A percentile compares a stretch with the other conserved stretches of the same genome.
phyloP scores from a whole-genome alignment of 2,888 invertebrate genomes.

The Corbicula japonica region DNA sequence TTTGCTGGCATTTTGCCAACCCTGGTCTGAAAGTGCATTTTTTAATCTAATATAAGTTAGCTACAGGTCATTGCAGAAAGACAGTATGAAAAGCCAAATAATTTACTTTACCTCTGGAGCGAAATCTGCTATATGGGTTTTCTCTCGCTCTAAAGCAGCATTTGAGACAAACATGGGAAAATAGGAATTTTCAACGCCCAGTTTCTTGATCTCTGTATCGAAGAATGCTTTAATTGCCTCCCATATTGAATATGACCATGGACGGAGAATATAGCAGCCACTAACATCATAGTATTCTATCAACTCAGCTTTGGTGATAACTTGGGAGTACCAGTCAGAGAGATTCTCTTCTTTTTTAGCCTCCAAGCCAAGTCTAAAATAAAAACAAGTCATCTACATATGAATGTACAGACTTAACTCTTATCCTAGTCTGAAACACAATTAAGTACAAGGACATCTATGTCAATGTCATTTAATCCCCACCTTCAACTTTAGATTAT shows the following conservation, averaged over 20 bases:
- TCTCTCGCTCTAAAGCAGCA: slow-evolving; percentile 96
- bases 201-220: slow-evolving; percentile 93
- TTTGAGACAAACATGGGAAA: slow-evolving; percentile 99
- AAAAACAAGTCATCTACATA: no score
- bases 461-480: no score
- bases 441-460: no score
- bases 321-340: slow-evolving; percentile 98
- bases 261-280: slow-evolving; percentile 99
- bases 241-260: slow-evolving; percentile 99
- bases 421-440: no score
- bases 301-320: slow-evolving; percentile 96
- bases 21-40: no score
- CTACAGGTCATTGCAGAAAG: no score
- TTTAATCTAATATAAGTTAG: no score
- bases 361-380: slow-evolving; percentile 93
- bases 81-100: neutral
- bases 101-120: slow-evolving; percentile 94
- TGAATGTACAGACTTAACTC: no score
- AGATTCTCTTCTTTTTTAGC: slow-evolving; percentile 96
- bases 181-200: slow-evolving; percentile 98
- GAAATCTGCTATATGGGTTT: slow-evolving; percentile 98
- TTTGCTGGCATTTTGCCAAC: no score
- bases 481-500: no score
- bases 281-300: slow-evolving; percentile 99
- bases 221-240: slow-evolving; percentile 95